Percentiles rank a stretch among this genome's conserved stretches.
phyloP scores from a whole-genome alignment of 2,797 vertebrate species.

The Oreortyx pictus region DNA sequence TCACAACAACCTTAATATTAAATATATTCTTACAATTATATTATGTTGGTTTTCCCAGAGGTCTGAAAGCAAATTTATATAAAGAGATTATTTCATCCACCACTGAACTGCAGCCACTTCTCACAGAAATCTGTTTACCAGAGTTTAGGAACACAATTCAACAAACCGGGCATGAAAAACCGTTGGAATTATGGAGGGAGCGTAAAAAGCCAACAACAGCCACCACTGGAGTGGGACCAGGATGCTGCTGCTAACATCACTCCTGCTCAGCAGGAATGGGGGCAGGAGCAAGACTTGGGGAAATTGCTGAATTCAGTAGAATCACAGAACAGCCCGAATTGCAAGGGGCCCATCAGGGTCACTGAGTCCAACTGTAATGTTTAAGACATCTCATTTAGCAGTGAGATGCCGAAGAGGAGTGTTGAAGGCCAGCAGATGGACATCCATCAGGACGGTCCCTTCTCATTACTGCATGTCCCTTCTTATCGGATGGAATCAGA shows the following conservation, averaged over 20 bases:
- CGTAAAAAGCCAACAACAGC: neutral
- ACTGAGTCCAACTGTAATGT: neutral
- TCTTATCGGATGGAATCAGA: neutral
- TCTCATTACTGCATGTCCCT: neutral
- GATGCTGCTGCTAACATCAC: neutral
- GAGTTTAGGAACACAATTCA: slow-evolving; percentile 48
- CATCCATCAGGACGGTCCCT: neutral
- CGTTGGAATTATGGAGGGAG: neutral
- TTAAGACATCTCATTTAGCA: neutral
- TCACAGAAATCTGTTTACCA: slow-evolving; percentile 52
- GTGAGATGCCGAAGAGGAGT: neutral
- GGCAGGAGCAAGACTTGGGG: neutral
- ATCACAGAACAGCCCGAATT: too few species aligned
- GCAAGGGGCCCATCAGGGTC: too few species aligned
- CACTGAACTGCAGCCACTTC: slow-evolving; percentile 70
- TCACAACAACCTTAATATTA: slow-evolving; percentile 69
- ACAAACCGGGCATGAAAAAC: neutral
- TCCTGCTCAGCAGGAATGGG: neutral
- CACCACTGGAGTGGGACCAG: neutral
- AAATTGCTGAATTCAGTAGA: neutral
- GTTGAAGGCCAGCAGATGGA: neutral
- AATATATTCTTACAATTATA: slow-evolving; percentile 69
- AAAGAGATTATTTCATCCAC: slow-evolving; percentile 71
- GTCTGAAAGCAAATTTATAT: slow-evolving; percentile 59
- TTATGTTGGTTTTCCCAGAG: slow-evolving; percentile 32